Conservation (phyloP, 2,113 vertebrate genomes). For the Alaudala cheleensis region DNA sequence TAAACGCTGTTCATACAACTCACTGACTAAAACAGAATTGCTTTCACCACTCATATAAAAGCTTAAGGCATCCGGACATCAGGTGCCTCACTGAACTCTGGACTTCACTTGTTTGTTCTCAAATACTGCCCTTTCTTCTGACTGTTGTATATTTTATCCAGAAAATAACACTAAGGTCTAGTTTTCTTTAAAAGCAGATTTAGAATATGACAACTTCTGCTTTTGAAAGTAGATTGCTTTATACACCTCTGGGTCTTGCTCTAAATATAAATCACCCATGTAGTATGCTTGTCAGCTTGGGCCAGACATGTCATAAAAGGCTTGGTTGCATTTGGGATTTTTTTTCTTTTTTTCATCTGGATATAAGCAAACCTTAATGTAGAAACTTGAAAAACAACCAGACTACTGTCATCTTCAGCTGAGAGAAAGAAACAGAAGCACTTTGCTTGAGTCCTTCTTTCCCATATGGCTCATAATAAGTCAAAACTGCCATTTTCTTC, state of each 20-base stretch:
- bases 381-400: background rate
- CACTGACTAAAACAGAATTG: background rate
- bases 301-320: background rate
- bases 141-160: background rate
- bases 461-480: background rate
- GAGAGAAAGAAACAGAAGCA: constrained; percentile 1
- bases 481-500: constrained; percentile 2
- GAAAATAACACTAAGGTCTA: background rate
- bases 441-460: background rate
- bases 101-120: background rate
- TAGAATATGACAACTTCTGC: constrained; percentile 20
- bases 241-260: constrained; percentile 4
- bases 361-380: background rate
- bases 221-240: constrained; percentile 25
- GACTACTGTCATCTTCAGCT: background rate
- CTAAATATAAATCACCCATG: constrained; percentile 40
- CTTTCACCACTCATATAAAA: background rate
- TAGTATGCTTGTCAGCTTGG: constrained; percentile 1
- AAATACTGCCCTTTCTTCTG: background rate
- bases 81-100: background rate
- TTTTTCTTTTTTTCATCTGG: background rate
- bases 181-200: background rate
- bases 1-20: background rate
- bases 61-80: background rate
- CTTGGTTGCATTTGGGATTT: background rate